These are phyloP conservation scores for Echiichthys vipera DNA, from an alignment of 2,797 vertebrate species.

Conservation along the genomic window DNA sequence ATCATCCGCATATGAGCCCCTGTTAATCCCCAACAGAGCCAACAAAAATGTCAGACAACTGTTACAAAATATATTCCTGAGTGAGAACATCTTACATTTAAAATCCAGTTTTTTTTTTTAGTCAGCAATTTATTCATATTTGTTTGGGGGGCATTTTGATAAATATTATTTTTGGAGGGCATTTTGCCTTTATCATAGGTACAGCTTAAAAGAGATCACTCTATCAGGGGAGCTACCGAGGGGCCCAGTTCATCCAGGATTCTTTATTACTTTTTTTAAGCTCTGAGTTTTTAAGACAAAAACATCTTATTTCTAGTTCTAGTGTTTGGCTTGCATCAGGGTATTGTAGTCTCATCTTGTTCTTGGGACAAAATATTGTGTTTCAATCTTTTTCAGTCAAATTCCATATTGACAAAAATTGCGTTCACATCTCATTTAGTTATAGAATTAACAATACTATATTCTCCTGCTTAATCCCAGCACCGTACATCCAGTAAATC, in stretches of 20 bases:
- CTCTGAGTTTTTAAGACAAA: background rate
- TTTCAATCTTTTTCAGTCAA: background rate
- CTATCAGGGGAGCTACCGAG: background rate
- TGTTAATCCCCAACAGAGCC: conserved; percentile 6
- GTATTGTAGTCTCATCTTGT: background rate
- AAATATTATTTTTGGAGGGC: too few species aligned
- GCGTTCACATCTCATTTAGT: background rate
- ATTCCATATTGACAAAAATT: background rate
- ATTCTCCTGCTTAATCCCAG: too few species aligned
- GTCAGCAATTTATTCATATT: background rate
- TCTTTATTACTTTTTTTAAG: background rate
- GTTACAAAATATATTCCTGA: background rate
- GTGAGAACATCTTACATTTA: background rate
- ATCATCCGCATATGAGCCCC: background rate
- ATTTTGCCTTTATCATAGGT: too few species aligned
- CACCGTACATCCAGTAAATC: too few species aligned
- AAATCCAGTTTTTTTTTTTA: too few species aligned
- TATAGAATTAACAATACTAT: background rate
- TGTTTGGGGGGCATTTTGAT: background rate
- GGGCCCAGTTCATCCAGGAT: background rate
- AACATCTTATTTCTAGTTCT: background rate
- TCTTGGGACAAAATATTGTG: background rate
- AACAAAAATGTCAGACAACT: conserved; percentile 27
- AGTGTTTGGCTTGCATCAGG: too few species aligned
- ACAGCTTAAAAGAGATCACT: too few species aligned